Evolutionary conservation across 2,113 vertebrate genomes (phyloP), one percentile per base, ranked within the genome.

Genomic region (Crotalus horridus): DNA sequence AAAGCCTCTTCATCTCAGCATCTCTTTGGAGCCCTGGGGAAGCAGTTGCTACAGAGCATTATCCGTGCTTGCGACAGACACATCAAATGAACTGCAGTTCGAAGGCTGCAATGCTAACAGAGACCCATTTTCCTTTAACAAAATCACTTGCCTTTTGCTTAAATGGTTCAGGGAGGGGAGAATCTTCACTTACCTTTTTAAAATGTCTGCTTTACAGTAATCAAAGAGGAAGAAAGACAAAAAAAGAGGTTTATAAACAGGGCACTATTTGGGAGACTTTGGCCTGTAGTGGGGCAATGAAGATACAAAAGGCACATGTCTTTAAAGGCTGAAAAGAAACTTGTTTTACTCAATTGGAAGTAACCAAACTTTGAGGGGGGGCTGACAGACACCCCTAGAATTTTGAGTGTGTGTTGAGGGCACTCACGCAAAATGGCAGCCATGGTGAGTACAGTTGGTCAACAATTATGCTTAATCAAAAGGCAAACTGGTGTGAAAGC

Each of bases 1-100:
- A 21, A 69, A 17, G 54, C 29, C 54, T 48, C 85, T 93, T 93
- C 89, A 93, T 93, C 92, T 93, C 89, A 3, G 24, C 11, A 39
- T 55, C 58, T 85, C 89, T 93, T 90, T 74, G 89, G 88, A 93
- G 55, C 74, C 74, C 81, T 17, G 24, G 5, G 13, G 12, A 33
- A 1, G 15, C n/a, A 6, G 48, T 26, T 26, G 33, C n/a, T 85
- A 17, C 21, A 9, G 54, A 15, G 10, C 17, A 8, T 58, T 85
- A 55, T 87, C 89, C 81, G 0, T 20, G 54, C 26, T 24, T 21
- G 21, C 11, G 20, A 29, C 39, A 81, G 33, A 87, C 85, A 69
- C 92, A 90, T 93, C 89, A 93, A 90, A 93, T 0, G 33, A 9
- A 21, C 85, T 15, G 46, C 33, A 69, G 89, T 93, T 93, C 92